Conservation (phyloP, 2,888 invertebrate species). For the Camptogramma bilineatum region DNA sequence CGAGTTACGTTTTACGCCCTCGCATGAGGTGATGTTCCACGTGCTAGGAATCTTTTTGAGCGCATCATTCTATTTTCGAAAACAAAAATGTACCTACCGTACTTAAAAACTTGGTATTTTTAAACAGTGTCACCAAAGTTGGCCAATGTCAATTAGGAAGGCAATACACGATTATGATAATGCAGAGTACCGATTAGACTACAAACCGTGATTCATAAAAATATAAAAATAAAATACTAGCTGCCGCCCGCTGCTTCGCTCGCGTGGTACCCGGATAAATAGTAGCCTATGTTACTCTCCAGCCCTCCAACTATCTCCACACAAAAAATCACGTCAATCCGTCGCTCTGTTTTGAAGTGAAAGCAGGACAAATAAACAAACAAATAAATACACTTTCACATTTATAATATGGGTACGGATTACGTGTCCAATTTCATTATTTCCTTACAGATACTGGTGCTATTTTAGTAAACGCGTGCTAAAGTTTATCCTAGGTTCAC, state of each 20-base stretch:
- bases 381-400: no score
- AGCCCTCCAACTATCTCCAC: no score
- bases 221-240: no score
- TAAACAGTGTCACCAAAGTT: not conserved
- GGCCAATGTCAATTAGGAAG: not conserved
- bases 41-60: slow-evolving; percentile 32
- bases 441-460: not conserved
- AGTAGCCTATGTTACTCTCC: no score
- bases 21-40: slow-evolving; percentile 36
- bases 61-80: slow-evolving; percentile 25
- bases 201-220: not conserved
- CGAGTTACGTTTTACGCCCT: slow-evolving; percentile 35
- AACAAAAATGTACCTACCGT: slow-evolving; percentile 13
- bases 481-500: not conserved
- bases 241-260: no score
- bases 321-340: no score
- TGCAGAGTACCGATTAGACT: no score
- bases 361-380: no score
- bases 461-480: not conserved
- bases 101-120: not conserved
- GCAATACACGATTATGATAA: no score
- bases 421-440: not conserved
- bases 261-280: no score
- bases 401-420: no score
- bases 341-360: no score